Evolutionary conservation across 2,797 vertebrate genomes (phyloP).

Genomic region (Vultur gryphus): DNA sequence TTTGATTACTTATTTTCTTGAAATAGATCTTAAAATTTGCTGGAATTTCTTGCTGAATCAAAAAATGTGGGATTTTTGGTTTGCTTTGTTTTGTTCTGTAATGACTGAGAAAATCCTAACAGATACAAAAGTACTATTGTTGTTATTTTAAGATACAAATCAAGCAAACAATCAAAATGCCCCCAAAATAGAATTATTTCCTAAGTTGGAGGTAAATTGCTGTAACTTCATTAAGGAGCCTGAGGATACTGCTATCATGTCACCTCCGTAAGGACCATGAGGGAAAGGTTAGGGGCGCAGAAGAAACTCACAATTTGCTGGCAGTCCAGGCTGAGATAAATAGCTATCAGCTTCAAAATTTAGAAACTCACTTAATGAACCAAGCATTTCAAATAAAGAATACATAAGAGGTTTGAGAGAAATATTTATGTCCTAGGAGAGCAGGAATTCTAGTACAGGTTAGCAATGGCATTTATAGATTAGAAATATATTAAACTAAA

Average conservation of each 20-base stretch:
- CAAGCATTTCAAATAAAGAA: slow-evolving; percentile 31
- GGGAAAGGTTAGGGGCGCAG: background rate
- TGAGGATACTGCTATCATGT: background rate
- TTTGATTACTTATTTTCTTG: background rate
- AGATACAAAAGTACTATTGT: background rate
- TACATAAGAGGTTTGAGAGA: background rate
- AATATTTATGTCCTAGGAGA: slow-evolving; percentile 9
- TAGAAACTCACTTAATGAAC: background rate
- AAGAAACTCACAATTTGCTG: background rate
- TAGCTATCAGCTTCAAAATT: background rate
- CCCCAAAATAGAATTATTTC: background rate
- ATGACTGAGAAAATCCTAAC: background rate
- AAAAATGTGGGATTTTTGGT: background rate
- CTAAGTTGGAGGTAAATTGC: background rate
- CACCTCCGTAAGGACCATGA: background rate
- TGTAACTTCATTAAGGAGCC: background rate
- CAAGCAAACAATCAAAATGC: background rate
- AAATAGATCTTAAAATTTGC: background rate
- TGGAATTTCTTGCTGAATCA: background rate
- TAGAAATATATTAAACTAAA: background rate
- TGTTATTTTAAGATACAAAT: background rate
- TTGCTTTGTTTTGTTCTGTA: background rate
- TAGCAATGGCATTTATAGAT: background rate
- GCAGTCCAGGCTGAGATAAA: background rate
- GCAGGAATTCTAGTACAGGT: background rate